Percentiles rank a stretch among this genome's conserved stretches.
phyloP scores from a whole-genome alignment of 2,113 vertebrate genomes.

The Dasyprocta punctata region DNA sequence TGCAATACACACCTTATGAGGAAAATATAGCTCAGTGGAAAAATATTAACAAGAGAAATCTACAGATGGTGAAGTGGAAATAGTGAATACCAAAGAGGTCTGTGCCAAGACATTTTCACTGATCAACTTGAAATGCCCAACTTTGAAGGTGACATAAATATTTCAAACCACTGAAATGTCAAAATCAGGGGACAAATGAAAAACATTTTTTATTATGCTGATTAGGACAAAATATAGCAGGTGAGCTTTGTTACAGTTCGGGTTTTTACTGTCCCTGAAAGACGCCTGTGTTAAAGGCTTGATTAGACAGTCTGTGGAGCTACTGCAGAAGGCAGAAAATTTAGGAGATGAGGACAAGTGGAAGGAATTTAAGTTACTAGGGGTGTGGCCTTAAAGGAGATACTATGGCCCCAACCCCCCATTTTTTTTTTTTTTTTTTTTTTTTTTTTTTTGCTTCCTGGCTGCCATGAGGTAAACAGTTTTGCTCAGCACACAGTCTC shows the following conservation, averaged over 20 bases:
- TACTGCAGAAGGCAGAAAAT: too few species aligned
- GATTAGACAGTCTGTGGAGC: neutral
- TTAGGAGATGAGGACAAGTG: neutral
- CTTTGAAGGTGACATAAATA: neutral
- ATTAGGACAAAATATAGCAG: neutral
- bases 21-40: neutral
- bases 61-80: neutral
- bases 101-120: neutral
- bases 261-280: neutral
- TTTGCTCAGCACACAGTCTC: neutral
- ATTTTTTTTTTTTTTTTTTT: too few species aligned
- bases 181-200: neutral
- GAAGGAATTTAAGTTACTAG: neutral
- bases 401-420: neutral
- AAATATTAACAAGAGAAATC: neutral
- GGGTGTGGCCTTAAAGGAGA: accelerated
- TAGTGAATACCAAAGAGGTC: neutral
- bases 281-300: neutral
- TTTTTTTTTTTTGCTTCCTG: neutral
- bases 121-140: neutral
- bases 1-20: neutral
- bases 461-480: neutral
- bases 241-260: neutral
- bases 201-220: neutral
- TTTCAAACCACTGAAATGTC: constrained; percentile 12